Conservation (phyloP, 1,140 invertebrate species). For the Tetraneura akinire region DNA sequence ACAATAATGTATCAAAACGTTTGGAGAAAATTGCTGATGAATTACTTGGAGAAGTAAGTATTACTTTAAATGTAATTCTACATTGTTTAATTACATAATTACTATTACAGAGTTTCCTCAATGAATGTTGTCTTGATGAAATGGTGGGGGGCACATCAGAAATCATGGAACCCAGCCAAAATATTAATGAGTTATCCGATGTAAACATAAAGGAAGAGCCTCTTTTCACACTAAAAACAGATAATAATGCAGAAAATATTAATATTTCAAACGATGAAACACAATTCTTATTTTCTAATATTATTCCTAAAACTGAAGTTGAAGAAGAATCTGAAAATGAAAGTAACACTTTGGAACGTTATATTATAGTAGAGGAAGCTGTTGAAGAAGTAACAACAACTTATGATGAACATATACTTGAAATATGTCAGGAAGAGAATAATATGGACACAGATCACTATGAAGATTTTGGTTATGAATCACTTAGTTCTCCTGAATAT, state of each 20-base stretch:
- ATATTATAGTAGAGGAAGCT: conserved; percentile 44
- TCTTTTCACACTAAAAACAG: conserved; percentile 24
- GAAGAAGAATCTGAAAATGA: conserved; percentile 28
- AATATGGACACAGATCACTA: conserved; percentile 29
- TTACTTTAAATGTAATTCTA: not conserved
- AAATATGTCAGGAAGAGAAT: conserved; percentile 38
- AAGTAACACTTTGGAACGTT: conserved; percentile 27
- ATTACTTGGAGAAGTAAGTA: conserved; percentile 41
- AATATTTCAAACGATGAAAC: conserved; percentile 10
- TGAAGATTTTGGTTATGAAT: conserved; percentile 47
- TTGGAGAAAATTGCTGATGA: conserved; percentile 46
- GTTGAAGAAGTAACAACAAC: conserved; percentile 40
- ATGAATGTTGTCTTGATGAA: conserved; percentile 45
- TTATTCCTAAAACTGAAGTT: conserved; percentile 1
- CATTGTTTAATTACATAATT: not conserved
- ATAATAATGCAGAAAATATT: not conserved
- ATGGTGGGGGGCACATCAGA: conserved; percentile 49
- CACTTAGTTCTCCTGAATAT: conserved; percentile 44
- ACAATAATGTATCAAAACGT: conserved; percentile 42
- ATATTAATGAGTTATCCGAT: conserved; percentile 25
- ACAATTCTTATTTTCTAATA: not conserved
- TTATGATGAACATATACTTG: conserved; percentile 44
- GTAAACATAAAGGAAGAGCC: not conserved
- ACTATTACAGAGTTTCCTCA: conserved; percentile 40
- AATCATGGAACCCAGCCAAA: conserved; percentile 42